Evolutionary conservation across 2,888 invertebrate genomes (phyloP).

Genomic region (Papilio protenor): DNA sequence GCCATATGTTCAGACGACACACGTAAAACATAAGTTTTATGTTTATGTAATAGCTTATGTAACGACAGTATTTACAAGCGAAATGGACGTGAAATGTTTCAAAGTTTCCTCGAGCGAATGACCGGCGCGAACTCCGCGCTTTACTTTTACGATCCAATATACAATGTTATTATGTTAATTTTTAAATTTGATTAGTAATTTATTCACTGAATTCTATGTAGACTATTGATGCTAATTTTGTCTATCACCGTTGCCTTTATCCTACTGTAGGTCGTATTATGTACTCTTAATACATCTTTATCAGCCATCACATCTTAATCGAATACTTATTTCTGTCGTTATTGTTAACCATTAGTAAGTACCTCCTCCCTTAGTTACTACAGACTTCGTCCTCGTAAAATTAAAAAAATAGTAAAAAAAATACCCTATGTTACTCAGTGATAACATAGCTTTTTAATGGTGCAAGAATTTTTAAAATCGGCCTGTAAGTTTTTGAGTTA

Average conservation of each 20-base stretch:
- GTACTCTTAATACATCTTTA: not conserved
- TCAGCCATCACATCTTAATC: not conserved
- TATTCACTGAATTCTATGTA: not conserved
- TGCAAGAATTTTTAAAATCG: no score
- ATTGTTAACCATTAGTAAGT: not conserved
- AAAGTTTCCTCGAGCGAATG: constrained; percentile 8
- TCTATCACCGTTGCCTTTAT: not conserved
- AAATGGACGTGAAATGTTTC: constrained; percentile 14
- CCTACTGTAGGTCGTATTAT: not conserved
- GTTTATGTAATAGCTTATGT: constrained; percentile 32
- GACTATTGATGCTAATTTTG: not conserved
- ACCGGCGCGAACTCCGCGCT: not conserved
- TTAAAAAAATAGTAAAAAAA: no score
- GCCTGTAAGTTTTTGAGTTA: no score
- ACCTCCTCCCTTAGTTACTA: no score
- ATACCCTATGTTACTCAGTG: no score
- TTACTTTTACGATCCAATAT: not conserved
- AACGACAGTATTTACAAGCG: constrained; percentile 26
- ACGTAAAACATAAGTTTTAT: constrained; percentile 37
- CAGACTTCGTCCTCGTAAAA: no score
- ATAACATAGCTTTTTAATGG: no score
- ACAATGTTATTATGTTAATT: not conserved
- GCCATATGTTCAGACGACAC: constrained; percentile 24
- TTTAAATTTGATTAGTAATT: not conserved
- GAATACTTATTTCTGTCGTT: not conserved